Evolutionary conservation across 2,797 vertebrate genomes (phyloP), one percentile per base, ranked within the genome.

Genomic region (Molossus alvarezi): DNA sequence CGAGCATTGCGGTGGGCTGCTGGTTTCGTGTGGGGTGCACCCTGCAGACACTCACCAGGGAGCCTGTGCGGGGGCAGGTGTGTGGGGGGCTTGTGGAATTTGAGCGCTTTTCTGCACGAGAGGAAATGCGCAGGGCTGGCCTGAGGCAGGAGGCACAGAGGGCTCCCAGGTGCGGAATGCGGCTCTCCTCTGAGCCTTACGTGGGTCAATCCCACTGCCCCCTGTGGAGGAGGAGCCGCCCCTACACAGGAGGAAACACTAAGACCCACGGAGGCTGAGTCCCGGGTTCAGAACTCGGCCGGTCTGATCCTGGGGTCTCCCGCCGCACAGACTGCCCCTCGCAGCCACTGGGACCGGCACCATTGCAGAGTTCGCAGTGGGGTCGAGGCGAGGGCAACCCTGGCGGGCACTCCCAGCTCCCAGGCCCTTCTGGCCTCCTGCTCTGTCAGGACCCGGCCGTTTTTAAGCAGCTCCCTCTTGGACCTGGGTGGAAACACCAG

Each of bases 1-100:
- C 1, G 3, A 67, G 53, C 1, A 15, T 10, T 2, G 6, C 7
- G 25, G 3, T 0, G 2, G 33, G 7, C 25, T 29, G 8, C 33
- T 41, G 18, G 53, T 5, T 58, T 37, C 25, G 48, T 37, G 41
- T 17, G 29, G 58, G 20, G 15, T 33, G 79, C 33, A 55, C 51
- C 37, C 33, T 60, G 18, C 2, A 58, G 83, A 41, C 48, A 64
- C 58, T 21, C 62, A 33, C 29, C 1, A 21, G 75, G 75, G 20
- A 37, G 58, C n/a, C 11, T 58, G 62, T 27, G 27, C 7, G 21
- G n/a, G 17, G 45, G 21, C 0, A 8, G 12, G 8, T 7, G 4
- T 9, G 75, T 21, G 18, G 9, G 64, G 27, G 41, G 15, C 65
- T 91, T 20, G 12, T 65, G 62, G 21, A 65, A 76, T n/a, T 65